These are phyloP conservation scores for Acromyrmex echinatior DNA, from an alignment of 1,140 invertebrate genomes.

Conservation along the genomic window DNA sequence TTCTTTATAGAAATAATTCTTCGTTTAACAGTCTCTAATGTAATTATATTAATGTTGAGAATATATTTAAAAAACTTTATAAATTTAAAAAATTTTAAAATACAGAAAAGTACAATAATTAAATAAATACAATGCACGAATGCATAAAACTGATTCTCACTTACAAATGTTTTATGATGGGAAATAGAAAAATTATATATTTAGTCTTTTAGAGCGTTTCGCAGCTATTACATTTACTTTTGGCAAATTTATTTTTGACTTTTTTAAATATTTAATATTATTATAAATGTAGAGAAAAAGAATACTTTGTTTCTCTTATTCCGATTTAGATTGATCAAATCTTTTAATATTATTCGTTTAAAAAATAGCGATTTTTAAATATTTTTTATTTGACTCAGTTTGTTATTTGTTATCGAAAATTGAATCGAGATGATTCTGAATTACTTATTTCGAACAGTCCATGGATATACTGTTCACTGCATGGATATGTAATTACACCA, in stretches of 20 bases:
- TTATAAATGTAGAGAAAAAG: neutral
- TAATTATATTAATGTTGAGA: neutral
- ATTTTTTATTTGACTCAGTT: neutral
- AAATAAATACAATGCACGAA: neutral
- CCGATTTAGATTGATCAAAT: neutral
- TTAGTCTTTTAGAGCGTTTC: neutral
- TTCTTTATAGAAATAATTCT: neutral
- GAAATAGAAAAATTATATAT: neutral
- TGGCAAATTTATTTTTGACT: neutral
- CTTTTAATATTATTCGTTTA: neutral
- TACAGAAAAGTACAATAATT: neutral
- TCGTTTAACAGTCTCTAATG: neutral
- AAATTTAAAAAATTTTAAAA: neutral
- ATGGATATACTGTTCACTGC: neutral
- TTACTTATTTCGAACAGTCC: neutral
- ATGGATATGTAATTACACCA: neutral
- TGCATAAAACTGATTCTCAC: neutral
- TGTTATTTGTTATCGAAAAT: neutral
- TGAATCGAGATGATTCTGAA: neutral
- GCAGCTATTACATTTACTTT: neutral
- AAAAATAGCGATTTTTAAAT: neutral
- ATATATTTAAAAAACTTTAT: neutral
- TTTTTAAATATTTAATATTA: neutral
- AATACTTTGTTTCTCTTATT: neutral
- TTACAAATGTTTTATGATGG: neutral